Conservation (phyloP, 2,888 invertebrate genomes). For the Neuroscelio doddi region DNA sequence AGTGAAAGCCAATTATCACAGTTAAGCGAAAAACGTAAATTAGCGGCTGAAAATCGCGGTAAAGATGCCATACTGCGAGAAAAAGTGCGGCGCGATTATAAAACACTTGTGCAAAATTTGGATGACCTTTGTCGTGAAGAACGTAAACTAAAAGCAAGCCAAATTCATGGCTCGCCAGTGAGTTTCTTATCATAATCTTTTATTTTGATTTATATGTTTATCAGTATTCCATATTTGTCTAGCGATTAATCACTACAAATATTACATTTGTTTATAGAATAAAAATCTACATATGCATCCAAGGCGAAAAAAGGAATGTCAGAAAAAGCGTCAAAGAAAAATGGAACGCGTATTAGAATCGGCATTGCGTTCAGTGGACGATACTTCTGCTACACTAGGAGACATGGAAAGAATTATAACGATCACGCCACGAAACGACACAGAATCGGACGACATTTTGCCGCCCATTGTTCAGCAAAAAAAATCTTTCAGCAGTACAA, state of each 20-base stretch:
- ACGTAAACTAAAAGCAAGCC: constrained; percentile 59
- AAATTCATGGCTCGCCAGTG: constrained; percentile 50
- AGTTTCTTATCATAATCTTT: constrained; percentile 11
- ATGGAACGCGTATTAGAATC: constrained; percentile 75
- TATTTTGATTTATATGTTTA: neutral
- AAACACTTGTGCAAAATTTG: constrained; percentile 59
- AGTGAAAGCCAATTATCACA: constrained; percentile 48
- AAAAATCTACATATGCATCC: constrained; percentile 45
- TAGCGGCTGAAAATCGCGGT: constrained; percentile 55
- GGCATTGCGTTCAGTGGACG: constrained; percentile 39
- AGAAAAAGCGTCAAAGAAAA: constrained; percentile 72
- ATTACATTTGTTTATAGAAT: constrained; percentile 7
- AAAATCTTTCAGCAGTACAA: constrained; percentile 20
- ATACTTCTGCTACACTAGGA: constrained; percentile 5
- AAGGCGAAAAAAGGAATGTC: constrained; percentile 69
- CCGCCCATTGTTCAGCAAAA: constrained; percentile 50
- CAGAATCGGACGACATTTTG: constrained; percentile 7
- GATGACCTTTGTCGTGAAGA: constrained; percentile 60
- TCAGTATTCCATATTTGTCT: constrained; percentile 7
- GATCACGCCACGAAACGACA: constrained; percentile 48
- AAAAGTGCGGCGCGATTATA: constrained; percentile 63
- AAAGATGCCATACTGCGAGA: constrained; percentile 65
- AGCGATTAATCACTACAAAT: no score
- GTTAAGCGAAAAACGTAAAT: constrained; percentile 50
- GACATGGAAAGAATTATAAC: constrained; percentile 55